Base-by-base conservation (phyloP, 2,888 invertebrate species). In the Mesoligia furuncula region DNA sequence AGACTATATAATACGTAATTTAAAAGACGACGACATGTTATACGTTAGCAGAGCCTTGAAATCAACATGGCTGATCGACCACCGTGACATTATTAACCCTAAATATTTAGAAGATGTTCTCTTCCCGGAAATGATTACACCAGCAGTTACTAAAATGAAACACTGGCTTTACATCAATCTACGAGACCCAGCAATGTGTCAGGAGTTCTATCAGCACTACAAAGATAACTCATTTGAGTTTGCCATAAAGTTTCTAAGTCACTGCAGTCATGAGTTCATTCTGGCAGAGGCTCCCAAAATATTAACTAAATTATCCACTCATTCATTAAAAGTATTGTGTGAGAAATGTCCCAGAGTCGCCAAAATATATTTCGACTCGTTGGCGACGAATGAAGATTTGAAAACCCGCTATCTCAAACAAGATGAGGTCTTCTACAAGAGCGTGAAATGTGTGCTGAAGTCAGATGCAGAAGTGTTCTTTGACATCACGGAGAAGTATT, bases 1-100 rank as follows among this genome's bases (percentile, higher is more conserved):
- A 0, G 90, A 94, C 36, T 95, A 90, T 75, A 92, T 95, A 13
- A 45, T 95, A 13, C 77, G 87, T 31, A 94, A 89, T 71, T 85
- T 95, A 36, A 94, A 94, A 90, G 90, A 93, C 36, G 90, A 91
- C 27, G 93, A 95, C 75, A 92, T 95, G 93, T 83, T 96, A 1
- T 95, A 91, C 75, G 95, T 95, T 0, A 93, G 92, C 80, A 92
- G 92, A 89, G 94, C 94, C 0, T 84, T 96, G 3, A 94, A 94
- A 85, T 87, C 91, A 57, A 85, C 77, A 24, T 95, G 96, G 95
- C 87, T 96, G 1, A 62, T 94, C 48, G 91, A 93, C n/a, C 42
- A 92, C 74, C 71, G 77, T 31, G 79, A 92, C 20, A 89, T 95
- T 11, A 90, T 95, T 4, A 93, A 93, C 66, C 94, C 95, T 24